These are phyloP conservation scores for Rotaria magnacalcarata DNA, from an alignment of 2,888 invertebrate genomes.

Conservation along the genomic window DNA sequence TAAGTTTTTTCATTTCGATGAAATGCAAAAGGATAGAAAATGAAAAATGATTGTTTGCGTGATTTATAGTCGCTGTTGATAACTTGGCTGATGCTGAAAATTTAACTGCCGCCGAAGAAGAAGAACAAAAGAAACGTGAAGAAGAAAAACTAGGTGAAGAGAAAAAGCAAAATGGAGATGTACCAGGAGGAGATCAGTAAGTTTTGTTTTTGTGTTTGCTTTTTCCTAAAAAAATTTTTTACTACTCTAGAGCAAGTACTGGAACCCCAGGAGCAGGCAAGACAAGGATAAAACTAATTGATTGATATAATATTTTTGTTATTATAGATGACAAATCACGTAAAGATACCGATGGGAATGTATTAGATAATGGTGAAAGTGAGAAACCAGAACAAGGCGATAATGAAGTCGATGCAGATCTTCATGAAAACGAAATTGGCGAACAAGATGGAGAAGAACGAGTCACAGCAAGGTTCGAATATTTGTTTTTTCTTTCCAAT, in stretches of 20 bases:
- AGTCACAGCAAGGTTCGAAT: not conserved
- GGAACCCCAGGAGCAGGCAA: too few species aligned
- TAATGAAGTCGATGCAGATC: not conserved
- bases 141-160: not conserved
- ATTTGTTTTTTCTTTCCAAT: too few species aligned
- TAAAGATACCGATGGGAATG: not conserved
- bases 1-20: not conserved
- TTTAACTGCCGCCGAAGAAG: slow-evolving; percentile 66
- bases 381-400: not conserved
- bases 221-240: too few species aligned
- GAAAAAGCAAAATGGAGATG: not conserved
- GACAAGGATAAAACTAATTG: too few species aligned
- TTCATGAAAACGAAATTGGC: not conserved
- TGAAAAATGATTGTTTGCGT: too few species aligned
- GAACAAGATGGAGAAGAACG: not conserved
- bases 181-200: not conserved
- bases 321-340: not conserved
- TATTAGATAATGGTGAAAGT: too few species aligned
- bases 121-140: slow-evolving; percentile 62
- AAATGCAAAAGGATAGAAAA: too few species aligned
- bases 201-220: not conserved
- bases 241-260: too few species aligned
- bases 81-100: slow-evolving; percentile 98
- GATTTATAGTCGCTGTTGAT: slow-evolving; percentile 76
- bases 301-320: too few species aligned